Conservation (phyloP, 2,888 invertebrate species). For the Microctonus brassicae region DNA sequence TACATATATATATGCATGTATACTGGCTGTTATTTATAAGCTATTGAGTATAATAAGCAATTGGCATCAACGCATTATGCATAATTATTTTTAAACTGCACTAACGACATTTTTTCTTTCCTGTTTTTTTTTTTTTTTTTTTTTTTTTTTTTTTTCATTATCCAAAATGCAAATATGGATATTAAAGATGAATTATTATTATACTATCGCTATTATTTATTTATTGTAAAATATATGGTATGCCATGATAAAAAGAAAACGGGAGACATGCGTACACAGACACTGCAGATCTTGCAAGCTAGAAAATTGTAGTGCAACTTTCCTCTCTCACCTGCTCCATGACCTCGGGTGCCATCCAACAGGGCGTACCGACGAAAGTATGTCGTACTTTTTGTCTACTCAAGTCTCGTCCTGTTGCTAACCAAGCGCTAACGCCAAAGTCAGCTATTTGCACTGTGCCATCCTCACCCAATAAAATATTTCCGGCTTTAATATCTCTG, state of each 20-base stretch:
- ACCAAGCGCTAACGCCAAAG: slow-evolving; percentile 98
- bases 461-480: slow-evolving; percentile 96
- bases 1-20: not conserved
- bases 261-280: slow-evolving; percentile 24
- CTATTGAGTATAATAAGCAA: not conserved
- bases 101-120: no score
- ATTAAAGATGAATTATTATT: not conserved
- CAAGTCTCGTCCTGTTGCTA: slow-evolving; percentile 93
- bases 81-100: not conserved
- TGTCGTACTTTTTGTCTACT: slow-evolving; percentile 95
- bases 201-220: not conserved
- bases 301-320: slow-evolving; percentile 69
- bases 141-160: not conserved
- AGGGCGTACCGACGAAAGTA: slow-evolving; percentile 98
- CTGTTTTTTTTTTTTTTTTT: no score
- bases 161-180: not conserved
- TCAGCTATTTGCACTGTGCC: slow-evolving; percentile 98
- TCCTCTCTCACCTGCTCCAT: slow-evolving; percentile 89
- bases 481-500: slow-evolving; percentile 98
- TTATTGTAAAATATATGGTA: not conserved
- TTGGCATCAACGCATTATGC: not conserved
- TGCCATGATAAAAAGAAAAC: not conserved
- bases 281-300: slow-evolving; percentile 61
- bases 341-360: slow-evolving; percentile 99
- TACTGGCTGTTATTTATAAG: not conserved